Base-by-base conservation (phyloP, 2,113 vertebrate species). In the Macaca mulatta region DNA sequence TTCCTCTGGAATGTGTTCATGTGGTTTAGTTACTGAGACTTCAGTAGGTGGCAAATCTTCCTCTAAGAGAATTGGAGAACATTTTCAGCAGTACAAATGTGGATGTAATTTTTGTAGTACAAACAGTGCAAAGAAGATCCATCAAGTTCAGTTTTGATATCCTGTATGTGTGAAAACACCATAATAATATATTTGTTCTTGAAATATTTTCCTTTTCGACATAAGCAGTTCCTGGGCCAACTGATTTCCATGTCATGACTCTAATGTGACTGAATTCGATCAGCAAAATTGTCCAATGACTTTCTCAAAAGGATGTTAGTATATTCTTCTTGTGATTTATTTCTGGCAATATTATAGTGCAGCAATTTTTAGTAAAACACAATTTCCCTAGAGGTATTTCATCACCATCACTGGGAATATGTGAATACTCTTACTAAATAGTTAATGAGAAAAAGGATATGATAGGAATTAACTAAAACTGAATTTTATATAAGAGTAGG, bases 111-210 rank as follows among this genome's bases (percentile, higher is more conserved):
- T 5, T 0, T 9, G 0, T 22, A 14, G 1, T 67, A 77, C 59
- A 96, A 52, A 5, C 30, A 74, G 55, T 22, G 3, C 0, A 5
- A 86, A 75, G 25, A n/a, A 93, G 13, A 48, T 89, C 5, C 4
- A 67, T 14, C 72, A 0, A 0, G 0, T 4, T 5, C 75, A 84
- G 84, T 45, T 48, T 81, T 80, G 38, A 32, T 38, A 91, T 55
- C 7, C 30, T 89, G 23, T 1, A 38, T 74, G 16, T 23, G 30
- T 2, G 32, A 79, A 32, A 0, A 0, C 22, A 48, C 87, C 20
- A 72, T 20, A 43, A 35, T 67, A 69, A 23, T 17, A 32, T 5
- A 32, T 1, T 23, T 57, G 18, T 25, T 86, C 38, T 25, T 61
- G 5, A 50, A 80, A 52, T 75, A n/a, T 32, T 84, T 85, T 14